Evolutionary conservation across 2,797 vertebrate species (phyloP).

Genomic region (Myoxocephalus aenaeus): DNA sequence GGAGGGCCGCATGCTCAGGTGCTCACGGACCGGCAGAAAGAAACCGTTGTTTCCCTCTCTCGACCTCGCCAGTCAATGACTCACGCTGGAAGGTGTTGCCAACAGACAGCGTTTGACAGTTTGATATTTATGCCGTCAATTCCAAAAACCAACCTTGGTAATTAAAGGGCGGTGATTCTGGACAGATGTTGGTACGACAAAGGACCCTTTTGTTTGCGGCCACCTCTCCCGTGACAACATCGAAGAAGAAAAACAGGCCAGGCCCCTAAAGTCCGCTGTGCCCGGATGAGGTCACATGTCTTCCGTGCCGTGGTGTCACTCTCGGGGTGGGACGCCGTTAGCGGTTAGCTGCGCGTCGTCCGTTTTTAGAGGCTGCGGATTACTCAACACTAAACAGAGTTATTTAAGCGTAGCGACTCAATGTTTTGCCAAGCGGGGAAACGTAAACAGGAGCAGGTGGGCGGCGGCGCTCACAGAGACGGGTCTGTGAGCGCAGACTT

Average conservation of each 20-base stretch:
- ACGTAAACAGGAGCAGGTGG: constrained; percentile 49
- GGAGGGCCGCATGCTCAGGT: constrained; percentile 21
- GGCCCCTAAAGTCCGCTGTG: constrained; percentile 6
- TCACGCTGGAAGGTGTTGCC: constrained; percentile 76
- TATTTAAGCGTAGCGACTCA: constrained; percentile 17
- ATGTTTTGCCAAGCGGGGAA: constrained; percentile 50
- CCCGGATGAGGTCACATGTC: constrained; percentile 59
- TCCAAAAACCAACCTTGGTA: constrained; percentile 75
- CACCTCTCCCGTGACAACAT: constrained; percentile 72
- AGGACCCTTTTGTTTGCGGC: constrained; percentile 76
- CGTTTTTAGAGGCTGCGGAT: background rate
- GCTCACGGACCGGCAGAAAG: constrained; percentile 48
- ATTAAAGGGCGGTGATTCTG: constrained; percentile 78
- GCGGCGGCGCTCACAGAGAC: constrained; percentile 21
- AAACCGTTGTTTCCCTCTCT: constrained; percentile 55
- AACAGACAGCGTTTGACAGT: constrained; percentile 80
- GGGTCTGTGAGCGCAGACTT: constrained; percentile 15
- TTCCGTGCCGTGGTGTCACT: constrained; percentile 63
- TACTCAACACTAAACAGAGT: constrained; percentile 23
- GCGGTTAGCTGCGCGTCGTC: too few relatives aligned
- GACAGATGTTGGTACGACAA: constrained; percentile 80
- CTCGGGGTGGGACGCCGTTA: constrained; percentile 40
- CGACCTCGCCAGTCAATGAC: constrained; percentile 67
- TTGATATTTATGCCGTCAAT: constrained; percentile 84
- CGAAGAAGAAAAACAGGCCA: constrained; percentile 22